Base-by-base conservation (phyloP, 1,140 invertebrate genomes). In the Thalassaphorura encarpata region DNA sequence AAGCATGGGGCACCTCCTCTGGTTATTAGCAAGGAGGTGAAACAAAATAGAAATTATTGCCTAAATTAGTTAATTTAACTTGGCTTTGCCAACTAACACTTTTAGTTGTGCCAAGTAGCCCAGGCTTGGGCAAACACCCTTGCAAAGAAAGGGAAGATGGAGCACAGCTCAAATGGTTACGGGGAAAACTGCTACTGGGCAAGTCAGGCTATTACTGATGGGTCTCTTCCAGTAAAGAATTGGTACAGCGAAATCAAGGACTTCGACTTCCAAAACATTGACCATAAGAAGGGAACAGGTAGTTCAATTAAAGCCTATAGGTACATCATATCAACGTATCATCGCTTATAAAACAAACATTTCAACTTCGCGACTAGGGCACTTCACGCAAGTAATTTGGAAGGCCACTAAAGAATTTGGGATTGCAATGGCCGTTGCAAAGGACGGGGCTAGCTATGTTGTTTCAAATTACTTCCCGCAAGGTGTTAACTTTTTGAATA, bases 391-490 rank as follows among this genome's bases (percentile, higher is more conserved):
- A 73, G 77, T 85, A 2, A 72, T 89, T 2, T 90, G 87, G 87
- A 84, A 81, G 66, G 75, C 70, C 6, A 81, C 77, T 1, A 78
- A 71, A 56, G 80, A 87, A 67, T 70, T 89, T 58, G 87, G 87
- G 1, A 78, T 89, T 6, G 87, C 81, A 2, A 77, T 78, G 61
- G 83, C 85, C n/a, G 67, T 67, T 52, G 77, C 69, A 69, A 80
- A 72, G 59, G 80, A 70, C 70, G 71, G 73, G 13, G 80, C 75
- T 2, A 61, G 52, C 23, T 61, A 56, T 27, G 60, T 65, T 27
- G 56, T 59, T 8, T 84, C 83, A 21, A 87, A 91, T 71, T 94
- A 93, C 68, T 80, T 78, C 67, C 89, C 89, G 0, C 80, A 87
- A 3, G 90, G 90, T 1, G 93, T 93, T 69, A 81, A 86, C n/a